Base-by-base conservation (phyloP, 2,797 vertebrate genomes). In the Onychomys leucogaster region DNA sequence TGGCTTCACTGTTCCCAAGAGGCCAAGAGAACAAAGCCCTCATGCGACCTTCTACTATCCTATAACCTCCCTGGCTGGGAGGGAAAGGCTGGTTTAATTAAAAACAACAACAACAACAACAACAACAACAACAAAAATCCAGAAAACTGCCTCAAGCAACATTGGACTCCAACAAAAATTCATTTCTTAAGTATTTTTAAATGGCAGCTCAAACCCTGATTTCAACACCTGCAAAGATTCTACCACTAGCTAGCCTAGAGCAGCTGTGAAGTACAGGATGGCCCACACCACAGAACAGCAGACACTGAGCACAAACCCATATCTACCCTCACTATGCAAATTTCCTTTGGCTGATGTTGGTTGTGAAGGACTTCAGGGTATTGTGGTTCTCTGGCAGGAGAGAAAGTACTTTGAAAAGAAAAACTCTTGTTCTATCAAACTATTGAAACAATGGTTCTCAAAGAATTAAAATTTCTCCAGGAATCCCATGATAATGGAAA, bases 161-260 rank as follows among this genome's bases (percentile, higher is more conserved):
- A 82, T 59, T 93, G 96, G 92, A 41, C 32, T 91, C 75, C 71
- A 94, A 81, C 59, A 89, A 91, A 90, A 95, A 91, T n/a, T 43
- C 1, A 37, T 71, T 95, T 89, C 75, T 94, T 81, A n/a, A 86
- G 77, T 94, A 89, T 29, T 95, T 69, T 94, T 93, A 61, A 88
- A 96, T 59, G 19, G 77, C 17, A 80, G 63, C 57, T 96, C 67
- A 95, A 96, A 93, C 76, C 59, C 52, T 41, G 12, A 94, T 63
- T 95, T 90, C 93, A 94, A 88, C 90, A 75, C 71, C 80, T 91
- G 76, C n/a, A 96, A 88, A 87, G 49, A 86, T 27, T 59, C 7
- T 23, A 34, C 59, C 87, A 91, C 49, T 12, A 71, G 69, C 49
- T 29, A 77, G 90, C 43, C 59, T 75, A 52, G 5, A 2, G 25